Evolutionary conservation across 2,888 invertebrate genomes (phyloP).

Genomic region (Drosophila anceps): DNA sequence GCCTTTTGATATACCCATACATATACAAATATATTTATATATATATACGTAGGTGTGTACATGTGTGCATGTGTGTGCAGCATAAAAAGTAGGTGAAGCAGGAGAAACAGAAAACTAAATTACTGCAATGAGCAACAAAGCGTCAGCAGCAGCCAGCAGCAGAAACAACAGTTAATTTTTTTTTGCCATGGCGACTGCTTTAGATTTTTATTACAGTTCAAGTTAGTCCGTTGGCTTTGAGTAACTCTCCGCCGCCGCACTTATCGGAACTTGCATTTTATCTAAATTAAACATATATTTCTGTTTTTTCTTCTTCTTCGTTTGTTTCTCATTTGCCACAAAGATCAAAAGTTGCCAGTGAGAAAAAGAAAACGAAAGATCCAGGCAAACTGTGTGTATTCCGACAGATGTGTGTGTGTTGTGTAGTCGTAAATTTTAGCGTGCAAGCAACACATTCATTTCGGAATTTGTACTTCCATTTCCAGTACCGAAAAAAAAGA

Average conservation of each 20-base stretch:
- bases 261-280: conserved; percentile 37
- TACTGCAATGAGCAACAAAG: conserved; percentile 68
- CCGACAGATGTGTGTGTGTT: conserved; percentile 46
- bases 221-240: conserved; percentile 55
- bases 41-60: conserved; percentile 28
- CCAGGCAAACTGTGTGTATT: conserved; percentile 62
- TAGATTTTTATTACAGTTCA: conserved; percentile 54
- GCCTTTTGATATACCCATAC: conserved; percentile 17
- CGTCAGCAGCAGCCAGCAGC: conserved; percentile 24
- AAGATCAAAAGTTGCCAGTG: conserved; percentile 25
- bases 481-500: conserved; percentile 42
- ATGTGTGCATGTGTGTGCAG: conserved; percentile 50
- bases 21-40: conserved; percentile 19
- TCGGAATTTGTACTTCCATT: conserved; percentile 49
- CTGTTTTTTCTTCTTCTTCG: conserved; percentile 19
- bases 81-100: conserved; percentile 71
- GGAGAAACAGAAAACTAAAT: conserved; percentile 57
- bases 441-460: conserved; percentile 55
- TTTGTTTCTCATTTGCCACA: conserved; percentile 22
- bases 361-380: conserved; percentile 44
- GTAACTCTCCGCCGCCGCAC: conserved; percentile 46
- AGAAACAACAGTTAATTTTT: conserved; percentile 71
- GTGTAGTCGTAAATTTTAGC: conserved; percentile 55
- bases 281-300: conserved; percentile 26
- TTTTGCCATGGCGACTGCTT: conserved; percentile 47